These are phyloP conservation scores for Lasioglossum villosulum DNA, from an alignment of 2,888 invertebrate species.

Conservation along the genomic window DNA sequence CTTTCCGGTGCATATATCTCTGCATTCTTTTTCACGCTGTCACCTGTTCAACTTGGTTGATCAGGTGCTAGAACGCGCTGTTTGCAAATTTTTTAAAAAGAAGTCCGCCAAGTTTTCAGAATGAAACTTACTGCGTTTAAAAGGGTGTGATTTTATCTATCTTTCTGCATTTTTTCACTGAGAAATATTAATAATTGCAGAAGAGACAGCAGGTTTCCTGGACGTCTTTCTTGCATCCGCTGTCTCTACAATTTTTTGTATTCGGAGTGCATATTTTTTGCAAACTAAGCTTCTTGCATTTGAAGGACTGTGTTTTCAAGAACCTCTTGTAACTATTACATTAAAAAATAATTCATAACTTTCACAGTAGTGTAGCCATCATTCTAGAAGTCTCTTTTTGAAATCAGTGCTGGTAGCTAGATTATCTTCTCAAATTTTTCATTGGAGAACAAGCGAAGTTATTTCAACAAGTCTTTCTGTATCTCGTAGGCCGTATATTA, in stretches of 20 bases:
- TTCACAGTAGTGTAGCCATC: neutral
- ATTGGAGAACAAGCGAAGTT: too few species aligned
- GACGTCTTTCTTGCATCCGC: neutral
- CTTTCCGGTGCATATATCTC: neutral
- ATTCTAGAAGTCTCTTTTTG: neutral
- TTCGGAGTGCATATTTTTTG: neutral
- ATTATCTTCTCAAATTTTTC: too few species aligned
- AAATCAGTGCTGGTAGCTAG: neutral
- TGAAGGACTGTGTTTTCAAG: neutral
- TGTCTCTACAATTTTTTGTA: too few species aligned
- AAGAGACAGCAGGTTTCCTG: neutral
- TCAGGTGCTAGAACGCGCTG: neutral
- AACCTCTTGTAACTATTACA: neutral
- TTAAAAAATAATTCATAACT: neutral
- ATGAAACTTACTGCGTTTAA: neutral
- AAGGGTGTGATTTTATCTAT: accelerated
- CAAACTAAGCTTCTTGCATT: neutral
- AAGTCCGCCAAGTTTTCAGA: neutral
- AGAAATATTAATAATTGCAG: neutral
- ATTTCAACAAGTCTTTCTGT: too few species aligned
- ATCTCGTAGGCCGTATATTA: too few species aligned
- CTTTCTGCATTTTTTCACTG: neutral
- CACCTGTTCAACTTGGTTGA: neutral
- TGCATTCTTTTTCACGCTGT: neutral
- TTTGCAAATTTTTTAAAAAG: neutral